phyloP scores from a whole-genome alignment of 1,140 invertebrate species.

The Hyles euphorbiae region DNA sequence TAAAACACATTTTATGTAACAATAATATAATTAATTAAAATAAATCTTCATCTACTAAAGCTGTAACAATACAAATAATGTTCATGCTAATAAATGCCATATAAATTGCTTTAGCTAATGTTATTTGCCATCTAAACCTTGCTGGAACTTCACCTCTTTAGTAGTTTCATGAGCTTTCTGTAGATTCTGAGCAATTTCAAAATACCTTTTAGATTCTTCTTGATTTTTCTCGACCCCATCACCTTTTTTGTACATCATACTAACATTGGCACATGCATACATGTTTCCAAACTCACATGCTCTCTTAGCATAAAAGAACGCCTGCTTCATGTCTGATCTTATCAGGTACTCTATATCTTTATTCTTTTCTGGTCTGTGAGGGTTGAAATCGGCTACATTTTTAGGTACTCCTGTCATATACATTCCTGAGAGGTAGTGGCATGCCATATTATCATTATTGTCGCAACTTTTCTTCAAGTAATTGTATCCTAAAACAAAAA shows the following conservation, averaged over 20 bases:
- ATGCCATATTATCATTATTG: conserved; percentile 82
- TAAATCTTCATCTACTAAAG: no score
- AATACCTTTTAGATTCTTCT: conserved; percentile 83
- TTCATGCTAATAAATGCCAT: no score
- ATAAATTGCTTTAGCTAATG: conserved; percentile 16
- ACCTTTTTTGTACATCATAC: conserved; percentile 86
- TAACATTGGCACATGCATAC: conserved; percentile 90
- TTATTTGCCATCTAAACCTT: conserved; percentile 72
- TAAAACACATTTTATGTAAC: conserved; percentile 2
- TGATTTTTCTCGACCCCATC: conserved; percentile 84
- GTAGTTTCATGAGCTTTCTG: conserved; percentile 79
- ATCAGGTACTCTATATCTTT: conserved; percentile 75
- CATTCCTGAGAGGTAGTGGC: conserved; percentile 87
- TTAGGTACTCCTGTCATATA: conserved; percentile 83
- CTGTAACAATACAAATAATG: no score
- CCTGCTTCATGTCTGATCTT: conserved; percentile 83
- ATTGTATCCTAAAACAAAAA: conserved; percentile 74
- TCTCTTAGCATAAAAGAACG: conserved; percentile 83
- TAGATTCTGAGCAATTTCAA: conserved; percentile 81
- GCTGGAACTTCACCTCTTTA: conserved; percentile 80
- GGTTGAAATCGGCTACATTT: conserved; percentile 51
- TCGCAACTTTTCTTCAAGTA: conserved; percentile 84
- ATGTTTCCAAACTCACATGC: conserved; percentile 89
- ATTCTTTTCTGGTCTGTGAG: conserved; percentile 58
- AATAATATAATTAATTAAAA: not conserved